Conservation (phyloP, 2,113 vertebrate species). For the Kryptolebias marmoratus region DNA sequence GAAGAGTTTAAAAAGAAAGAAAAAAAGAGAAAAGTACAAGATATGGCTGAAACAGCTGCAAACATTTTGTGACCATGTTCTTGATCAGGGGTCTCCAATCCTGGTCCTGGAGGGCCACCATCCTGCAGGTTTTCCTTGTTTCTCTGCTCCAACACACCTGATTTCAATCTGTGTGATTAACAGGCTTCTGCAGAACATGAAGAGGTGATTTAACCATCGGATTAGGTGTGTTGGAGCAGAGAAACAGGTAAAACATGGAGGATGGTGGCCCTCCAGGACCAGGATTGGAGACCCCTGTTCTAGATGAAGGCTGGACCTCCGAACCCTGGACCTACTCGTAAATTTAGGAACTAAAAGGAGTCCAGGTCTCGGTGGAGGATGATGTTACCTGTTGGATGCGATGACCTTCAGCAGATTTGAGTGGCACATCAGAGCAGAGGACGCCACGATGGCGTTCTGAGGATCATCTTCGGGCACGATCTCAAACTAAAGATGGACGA, state of each 20-base stretch:
- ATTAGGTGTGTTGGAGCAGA: too few relatives aligned
- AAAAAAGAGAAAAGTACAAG: neutral
- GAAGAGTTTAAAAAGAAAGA: neutral
- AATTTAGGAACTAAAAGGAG: neutral
- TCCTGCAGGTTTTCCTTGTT: too few relatives aligned
- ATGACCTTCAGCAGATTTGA: constrained; percentile 84
- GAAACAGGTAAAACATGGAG: too few relatives aligned
- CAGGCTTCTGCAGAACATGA: too few relatives aligned
- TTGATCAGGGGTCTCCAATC: neutral
- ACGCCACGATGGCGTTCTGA: constrained; percentile 83
- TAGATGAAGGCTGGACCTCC: neutral
- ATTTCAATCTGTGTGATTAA: too few relatives aligned
- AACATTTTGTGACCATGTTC: neutral
- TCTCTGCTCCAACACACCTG: too few relatives aligned
- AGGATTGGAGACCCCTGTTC: too few relatives aligned
- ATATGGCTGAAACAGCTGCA: neutral
- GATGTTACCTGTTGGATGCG: constrained; percentile 71
- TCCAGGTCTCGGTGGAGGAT: neutral
- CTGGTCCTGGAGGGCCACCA: too few relatives aligned
- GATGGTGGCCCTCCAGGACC: too few relatives aligned
- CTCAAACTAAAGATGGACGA: constrained; percentile 82
- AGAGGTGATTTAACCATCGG: too few relatives aligned
- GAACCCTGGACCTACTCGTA: neutral
- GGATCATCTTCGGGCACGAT: constrained; percentile 92
- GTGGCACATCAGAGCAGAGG: constrained; percentile 85